Conservation (phyloP, 2,888 invertebrate species). For the Eilema griseolum region DNA sequence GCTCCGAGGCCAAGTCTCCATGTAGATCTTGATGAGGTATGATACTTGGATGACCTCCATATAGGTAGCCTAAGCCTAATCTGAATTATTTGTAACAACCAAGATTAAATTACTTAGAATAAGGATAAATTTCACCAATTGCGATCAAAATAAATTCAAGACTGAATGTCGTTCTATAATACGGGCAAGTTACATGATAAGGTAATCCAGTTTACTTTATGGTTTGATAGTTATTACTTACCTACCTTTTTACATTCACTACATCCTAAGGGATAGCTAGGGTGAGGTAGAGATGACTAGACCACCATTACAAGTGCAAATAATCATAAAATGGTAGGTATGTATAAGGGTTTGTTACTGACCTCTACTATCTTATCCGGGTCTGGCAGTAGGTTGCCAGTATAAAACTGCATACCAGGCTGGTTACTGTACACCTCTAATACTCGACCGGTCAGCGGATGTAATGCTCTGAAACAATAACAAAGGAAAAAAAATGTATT, state of each 20-base stretch:
- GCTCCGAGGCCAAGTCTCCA: no score
- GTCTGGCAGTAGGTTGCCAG: conserved; percentile 91
- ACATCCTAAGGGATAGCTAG: no score
- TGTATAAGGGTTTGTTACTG: conserved; percentile 1
- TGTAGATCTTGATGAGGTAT: neutral
- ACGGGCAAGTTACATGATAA: no score
- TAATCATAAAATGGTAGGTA: no score
- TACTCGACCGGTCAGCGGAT: conserved; percentile 90
- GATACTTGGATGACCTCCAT: neutral
- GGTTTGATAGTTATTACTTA: neutral
- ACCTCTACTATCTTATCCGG: conserved; percentile 77
- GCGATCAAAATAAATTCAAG: neutral
- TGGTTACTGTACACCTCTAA: conserved; percentile 94
- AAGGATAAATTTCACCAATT: neutral
- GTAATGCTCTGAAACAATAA: conserved; percentile 84
- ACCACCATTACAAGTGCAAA: no score
- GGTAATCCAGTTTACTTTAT: neutral
- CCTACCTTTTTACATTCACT: neutral
- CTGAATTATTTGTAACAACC: neutral
- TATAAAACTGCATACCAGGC: conserved; percentile 97
- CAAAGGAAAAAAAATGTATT: neutral
- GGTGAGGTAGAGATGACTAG: neutral
- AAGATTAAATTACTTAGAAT: neutral
- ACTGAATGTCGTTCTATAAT: no score
- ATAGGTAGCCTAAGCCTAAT: neutral